phyloP scores from a whole-genome alignment of 2,888 invertebrate species.

The Taenaris catops region DNA sequence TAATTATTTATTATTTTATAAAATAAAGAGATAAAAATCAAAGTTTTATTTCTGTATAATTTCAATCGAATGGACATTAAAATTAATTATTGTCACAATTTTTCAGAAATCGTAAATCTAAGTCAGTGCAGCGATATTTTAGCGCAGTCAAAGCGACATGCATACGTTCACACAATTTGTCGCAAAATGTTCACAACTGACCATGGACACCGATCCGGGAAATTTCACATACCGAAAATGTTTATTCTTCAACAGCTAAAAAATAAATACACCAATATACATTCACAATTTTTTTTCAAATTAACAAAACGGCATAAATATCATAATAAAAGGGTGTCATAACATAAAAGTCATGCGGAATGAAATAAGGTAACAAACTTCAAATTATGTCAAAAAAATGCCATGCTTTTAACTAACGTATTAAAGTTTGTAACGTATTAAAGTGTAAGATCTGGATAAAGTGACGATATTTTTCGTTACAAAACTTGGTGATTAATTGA shows the following conservation, averaged over 20 bases:
- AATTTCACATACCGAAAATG: conserved; percentile 80
- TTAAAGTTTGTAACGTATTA: too few relatives aligned
- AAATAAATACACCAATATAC: conserved; percentile 76
- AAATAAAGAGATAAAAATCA: too few relatives aligned
- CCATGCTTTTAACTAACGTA: too few relatives aligned
- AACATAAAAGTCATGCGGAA: conserved; percentile 9
- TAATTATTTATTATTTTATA: too few relatives aligned
- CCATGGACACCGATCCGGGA: conserved; percentile 74
- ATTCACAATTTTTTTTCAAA: conserved; percentile 50
- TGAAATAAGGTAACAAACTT: background rate
- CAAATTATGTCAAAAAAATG: conserved; percentile 4
- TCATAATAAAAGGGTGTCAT: conserved; percentile 4
- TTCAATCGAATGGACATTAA: too few relatives aligned
- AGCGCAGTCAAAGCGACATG: conserved; percentile 51
- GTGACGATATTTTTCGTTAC: too few relatives aligned
- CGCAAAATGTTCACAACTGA: conserved; percentile 67
- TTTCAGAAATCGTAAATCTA: conserved; percentile 7
- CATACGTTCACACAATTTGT: conserved; percentile 58
- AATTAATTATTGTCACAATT: too few relatives aligned
- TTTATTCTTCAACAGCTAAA: conserved; percentile 78
- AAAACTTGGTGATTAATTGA: too few relatives aligned
- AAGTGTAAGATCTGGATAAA: too few relatives aligned
- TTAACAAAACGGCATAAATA: conserved; percentile 13
- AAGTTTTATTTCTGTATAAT: too few relatives aligned
- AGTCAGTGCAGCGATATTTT: conserved; percentile 20